Evolutionary conservation across 1,140 invertebrate species (phyloP).

Genomic region (Caerostris extrusa): DNA sequence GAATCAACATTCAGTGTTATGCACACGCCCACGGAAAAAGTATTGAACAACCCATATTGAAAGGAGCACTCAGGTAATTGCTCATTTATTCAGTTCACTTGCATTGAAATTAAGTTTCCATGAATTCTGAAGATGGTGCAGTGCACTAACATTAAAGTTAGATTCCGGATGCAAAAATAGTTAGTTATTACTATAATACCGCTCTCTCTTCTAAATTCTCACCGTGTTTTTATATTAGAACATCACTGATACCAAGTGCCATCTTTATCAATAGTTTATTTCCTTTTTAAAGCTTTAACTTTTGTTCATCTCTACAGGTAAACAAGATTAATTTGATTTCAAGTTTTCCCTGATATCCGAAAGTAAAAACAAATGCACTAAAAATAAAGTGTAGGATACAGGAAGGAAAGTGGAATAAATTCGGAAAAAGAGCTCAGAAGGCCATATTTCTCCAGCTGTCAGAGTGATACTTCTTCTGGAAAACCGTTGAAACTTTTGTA

Average conservation of each 20-base stretch:
- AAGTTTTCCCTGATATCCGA: background rate
- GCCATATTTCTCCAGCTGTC: constrained; percentile 2
- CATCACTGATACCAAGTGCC: background rate
- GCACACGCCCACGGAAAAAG: too few relatives aligned
- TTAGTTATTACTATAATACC: too few relatives aligned
- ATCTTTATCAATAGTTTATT: background rate
- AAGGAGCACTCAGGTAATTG: too few relatives aligned
- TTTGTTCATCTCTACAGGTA: background rate
- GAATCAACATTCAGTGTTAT: too few relatives aligned
- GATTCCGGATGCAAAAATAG: too few relatives aligned
- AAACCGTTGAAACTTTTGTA: background rate
- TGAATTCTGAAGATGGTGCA: too few relatives aligned
- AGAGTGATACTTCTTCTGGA: background rate
- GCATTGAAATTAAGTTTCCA: too few relatives aligned
- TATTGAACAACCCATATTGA: too few relatives aligned
- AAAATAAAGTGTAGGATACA: background rate
- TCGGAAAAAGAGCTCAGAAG: background rate
- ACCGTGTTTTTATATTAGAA: too few relatives aligned
- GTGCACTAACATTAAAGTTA: too few relatives aligned
- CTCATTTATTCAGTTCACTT: too few relatives aligned
- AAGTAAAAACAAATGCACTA: background rate
- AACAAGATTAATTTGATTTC: background rate
- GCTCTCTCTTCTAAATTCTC: too few relatives aligned
- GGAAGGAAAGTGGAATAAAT: background rate
- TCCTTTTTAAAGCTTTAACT: background rate